These are phyloP conservation scores for Calameuta idolon DNA, from an alignment of 2,888 invertebrate genomes.

Conservation along the genomic window DNA sequence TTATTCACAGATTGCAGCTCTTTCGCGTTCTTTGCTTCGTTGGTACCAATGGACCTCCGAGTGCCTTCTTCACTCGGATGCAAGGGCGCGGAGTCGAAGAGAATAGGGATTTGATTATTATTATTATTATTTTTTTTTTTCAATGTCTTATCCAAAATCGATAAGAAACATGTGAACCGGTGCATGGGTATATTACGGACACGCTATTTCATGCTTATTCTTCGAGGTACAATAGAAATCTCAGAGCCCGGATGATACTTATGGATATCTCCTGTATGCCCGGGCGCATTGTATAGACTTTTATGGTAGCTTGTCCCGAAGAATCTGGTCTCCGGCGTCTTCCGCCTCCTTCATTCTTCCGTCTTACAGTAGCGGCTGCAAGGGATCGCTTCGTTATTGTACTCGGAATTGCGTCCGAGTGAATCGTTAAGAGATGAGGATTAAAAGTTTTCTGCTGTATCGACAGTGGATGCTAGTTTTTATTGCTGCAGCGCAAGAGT, in stretches of 20 bases:
- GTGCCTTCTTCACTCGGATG: background rate
- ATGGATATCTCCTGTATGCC: background rate
- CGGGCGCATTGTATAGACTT: background rate
- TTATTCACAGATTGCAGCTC: constrained; percentile 20
- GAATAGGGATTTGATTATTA: background rate
- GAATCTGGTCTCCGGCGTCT: background rate
- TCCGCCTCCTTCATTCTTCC: background rate
- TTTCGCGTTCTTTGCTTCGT: background rate
- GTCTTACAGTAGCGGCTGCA: background rate
- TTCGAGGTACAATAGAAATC: background rate
- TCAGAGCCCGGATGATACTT: background rate
- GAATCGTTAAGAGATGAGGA: background rate
- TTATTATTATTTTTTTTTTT: too few relatives aligned
- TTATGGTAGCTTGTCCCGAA: background rate
- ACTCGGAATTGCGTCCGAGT: background rate
- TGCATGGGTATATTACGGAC: background rate
- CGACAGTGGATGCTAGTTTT: background rate
- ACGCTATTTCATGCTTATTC: constrained; percentile 1
- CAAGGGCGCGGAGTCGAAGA: background rate
- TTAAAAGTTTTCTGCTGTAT: background rate
- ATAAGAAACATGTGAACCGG: background rate
- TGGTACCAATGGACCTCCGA: background rate
- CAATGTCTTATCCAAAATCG: background rate
- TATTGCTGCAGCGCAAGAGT: background rate
- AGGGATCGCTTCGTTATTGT: background rate